These are phyloP conservation scores for Parnassius orleans DNA, from an alignment of 2,888 invertebrate species.

Conservation along the genomic window DNA sequence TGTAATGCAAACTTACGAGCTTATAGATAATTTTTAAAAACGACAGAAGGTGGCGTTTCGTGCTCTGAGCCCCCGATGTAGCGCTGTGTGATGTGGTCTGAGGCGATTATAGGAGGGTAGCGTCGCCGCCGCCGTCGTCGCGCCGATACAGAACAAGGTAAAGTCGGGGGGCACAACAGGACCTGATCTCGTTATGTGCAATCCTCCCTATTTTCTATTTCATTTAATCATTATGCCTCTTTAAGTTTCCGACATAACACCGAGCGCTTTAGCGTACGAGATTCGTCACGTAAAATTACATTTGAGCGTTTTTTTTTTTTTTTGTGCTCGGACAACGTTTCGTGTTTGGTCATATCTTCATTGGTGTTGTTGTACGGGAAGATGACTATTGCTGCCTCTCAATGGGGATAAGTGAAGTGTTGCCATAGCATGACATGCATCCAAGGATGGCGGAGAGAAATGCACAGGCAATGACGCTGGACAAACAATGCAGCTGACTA, in stretches of 20 bases:
- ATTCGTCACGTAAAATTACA: slow-evolving; percentile 32
- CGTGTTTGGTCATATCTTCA: slow-evolving; percentile 47
- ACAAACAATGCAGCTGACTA: background rate
- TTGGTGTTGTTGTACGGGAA: slow-evolving; percentile 60
- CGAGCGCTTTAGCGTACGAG: slow-evolving; percentile 33
- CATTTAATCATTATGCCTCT: slow-evolving; percentile 55
- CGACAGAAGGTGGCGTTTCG: slow-evolving; percentile 75
- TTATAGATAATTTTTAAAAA: slow-evolving; percentile 79
- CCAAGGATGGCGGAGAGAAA: slow-evolving; percentile 5
- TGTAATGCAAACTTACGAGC: slow-evolving; percentile 52
- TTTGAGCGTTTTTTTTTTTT: slow-evolving; percentile 29
- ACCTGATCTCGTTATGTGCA: slow-evolving; percentile 68
- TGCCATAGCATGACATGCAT: slow-evolving; percentile 9
- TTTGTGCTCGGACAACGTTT: slow-evolving; percentile 38
- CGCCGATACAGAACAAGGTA: slow-evolving; percentile 59
- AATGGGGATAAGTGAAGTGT: slow-evolving; percentile 1
- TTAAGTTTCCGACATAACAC: slow-evolving; percentile 28
- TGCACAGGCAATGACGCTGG: slow-evolving; percentile 1
- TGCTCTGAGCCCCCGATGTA: slow-evolving; percentile 76
- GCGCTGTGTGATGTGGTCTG: slow-evolving; percentile 76
- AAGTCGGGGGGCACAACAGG: slow-evolving; percentile 72
- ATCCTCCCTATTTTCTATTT: slow-evolving; percentile 38
- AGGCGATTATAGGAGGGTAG: slow-evolving; percentile 67
- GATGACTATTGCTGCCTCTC: slow-evolving; percentile 8
- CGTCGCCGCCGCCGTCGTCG: slow-evolving; percentile 38